Evolutionary conservation across 1,140 invertebrate genomes (phyloP).

Genomic region (Magallana gigas): DNA sequence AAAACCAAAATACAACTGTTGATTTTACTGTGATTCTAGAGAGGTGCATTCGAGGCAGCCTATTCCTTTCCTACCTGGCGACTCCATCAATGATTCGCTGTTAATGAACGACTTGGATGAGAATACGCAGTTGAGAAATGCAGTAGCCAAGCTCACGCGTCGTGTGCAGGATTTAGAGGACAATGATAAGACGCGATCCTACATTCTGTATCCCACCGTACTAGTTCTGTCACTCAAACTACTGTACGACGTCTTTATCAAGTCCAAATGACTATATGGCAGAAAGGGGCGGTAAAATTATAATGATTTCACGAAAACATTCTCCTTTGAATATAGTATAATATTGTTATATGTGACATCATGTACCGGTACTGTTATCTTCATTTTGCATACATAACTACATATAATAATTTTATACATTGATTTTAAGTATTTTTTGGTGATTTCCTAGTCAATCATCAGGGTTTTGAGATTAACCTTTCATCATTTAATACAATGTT

Average conservation of each 20-base stretch:
- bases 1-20: neutral
- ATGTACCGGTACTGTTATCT: neutral
- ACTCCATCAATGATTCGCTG: conserved; percentile 64
- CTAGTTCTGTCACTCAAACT: conserved; percentile 46
- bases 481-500: no score
- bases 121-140: conserved; percentile 61
- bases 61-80: conserved; percentile 64
- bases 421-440: no score
- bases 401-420: neutral
- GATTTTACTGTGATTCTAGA: conserved; percentile 11
- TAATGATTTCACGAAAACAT: neutral
- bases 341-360: neutral
- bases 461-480: no score
- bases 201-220: conserved; percentile 63
- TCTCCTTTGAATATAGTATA: neutral
- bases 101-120: conserved; percentile 68
- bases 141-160: conserved; percentile 68
- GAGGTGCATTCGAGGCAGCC: conserved; percentile 43
- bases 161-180: conserved; percentile 64
- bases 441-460: no score
- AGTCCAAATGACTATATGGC: conserved; percentile 30
- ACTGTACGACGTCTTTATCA: conserved; percentile 5
- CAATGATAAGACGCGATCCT: conserved; percentile 62
- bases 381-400: neutral
- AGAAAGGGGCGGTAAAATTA: neutral